A percentile compares a stretch with the other conserved stretches of the same genome.
These are phyloP conservation scores for Umimayanthus chanpuru DNA, from an alignment of 92 coral and sea anemone species.

Conservation along the genomic window DNA sequence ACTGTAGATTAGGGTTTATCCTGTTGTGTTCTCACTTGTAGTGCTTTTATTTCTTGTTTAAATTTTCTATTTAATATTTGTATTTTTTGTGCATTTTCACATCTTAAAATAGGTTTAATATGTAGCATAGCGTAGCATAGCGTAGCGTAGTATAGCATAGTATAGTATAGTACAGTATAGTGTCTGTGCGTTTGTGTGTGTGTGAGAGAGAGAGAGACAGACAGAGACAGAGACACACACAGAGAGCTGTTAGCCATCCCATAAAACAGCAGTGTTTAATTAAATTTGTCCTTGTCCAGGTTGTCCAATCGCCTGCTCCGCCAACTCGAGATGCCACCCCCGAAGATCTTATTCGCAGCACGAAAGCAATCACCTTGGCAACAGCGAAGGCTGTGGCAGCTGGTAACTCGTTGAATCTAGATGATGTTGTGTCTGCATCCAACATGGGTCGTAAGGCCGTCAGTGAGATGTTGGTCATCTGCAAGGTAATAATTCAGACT, in stretches of 20 bases:
- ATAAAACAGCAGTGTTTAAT: neutral
- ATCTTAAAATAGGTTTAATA: no score
- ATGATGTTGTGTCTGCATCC: conserved; percentile 91
- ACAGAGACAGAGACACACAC: no score
- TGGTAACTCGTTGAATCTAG: conserved; percentile 95
- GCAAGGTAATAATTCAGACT: conserved; percentile 72
- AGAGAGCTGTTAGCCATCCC: no score
- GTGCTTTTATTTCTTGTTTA: no score
- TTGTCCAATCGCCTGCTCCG: conserved; percentile 70
- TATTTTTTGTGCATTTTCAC: no score
- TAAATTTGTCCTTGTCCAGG: conserved; percentile 46
- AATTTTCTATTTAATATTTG: no score
- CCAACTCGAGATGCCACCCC: conserved; percentile 91
- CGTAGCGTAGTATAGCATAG: no score
- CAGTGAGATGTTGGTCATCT: conserved; percentile 86
- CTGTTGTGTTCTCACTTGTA: no score
- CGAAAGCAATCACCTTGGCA: conserved; percentile 96
- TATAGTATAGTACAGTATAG: no score
- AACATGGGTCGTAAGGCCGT: conserved; percentile 97
- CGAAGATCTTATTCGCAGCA: conserved; percentile 94
- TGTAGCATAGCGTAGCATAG: no score
- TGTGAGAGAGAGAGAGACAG: no score
- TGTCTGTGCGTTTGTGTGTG: neutral
- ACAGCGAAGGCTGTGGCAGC: conserved; percentile 99
- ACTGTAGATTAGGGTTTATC: no score